Evolutionary conservation across 2,888 invertebrate genomes (phyloP).

Genomic region (Phalangium opilio): DNA sequence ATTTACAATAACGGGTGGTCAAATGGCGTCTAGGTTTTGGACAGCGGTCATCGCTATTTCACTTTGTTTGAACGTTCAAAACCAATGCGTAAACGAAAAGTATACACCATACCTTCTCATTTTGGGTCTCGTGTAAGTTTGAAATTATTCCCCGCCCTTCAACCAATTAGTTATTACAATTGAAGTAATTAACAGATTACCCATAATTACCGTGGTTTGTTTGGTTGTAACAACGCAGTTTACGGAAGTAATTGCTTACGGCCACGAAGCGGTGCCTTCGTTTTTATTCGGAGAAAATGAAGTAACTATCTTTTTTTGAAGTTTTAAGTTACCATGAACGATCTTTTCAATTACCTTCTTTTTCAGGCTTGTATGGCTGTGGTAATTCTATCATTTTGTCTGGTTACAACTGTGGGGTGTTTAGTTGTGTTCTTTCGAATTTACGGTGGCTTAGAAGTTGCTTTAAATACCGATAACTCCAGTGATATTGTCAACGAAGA

Average conservation of each 20-base stretch:
- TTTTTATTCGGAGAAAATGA: no score
- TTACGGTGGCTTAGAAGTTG: no score
- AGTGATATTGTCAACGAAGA: no score
- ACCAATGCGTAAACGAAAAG: not conserved
- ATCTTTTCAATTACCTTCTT: slow-evolving; percentile 1
- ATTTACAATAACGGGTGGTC: slow-evolving; percentile 49
- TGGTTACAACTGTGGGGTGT: slow-evolving; percentile 58
- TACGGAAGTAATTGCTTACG: no score
- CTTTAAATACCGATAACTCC: no score
- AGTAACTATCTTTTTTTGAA: no score
- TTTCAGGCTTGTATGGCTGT: slow-evolving; percentile 20
- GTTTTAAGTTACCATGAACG: no score
- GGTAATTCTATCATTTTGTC: slow-evolving; percentile 24
- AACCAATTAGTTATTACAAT: no score
- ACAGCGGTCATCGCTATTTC: slow-evolving; percentile 66
- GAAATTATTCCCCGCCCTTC: not conserved
- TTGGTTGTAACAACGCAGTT: no score
- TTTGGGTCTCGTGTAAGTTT: slow-evolving; percentile 1
- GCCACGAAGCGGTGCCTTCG: no score
- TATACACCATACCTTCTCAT: not conserved
- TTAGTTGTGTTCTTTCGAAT: slow-evolving; percentile 61
- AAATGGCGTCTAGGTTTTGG: slow-evolving; percentile 69
- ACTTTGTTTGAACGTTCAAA: slow-evolving; percentile 29
- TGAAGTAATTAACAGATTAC: no score
- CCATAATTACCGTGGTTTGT: no score